Evolutionary conservation across 1,140 invertebrate species (phyloP), one percentile per base, ranked within the genome.

Genomic region (Drosophila bocki): DNA sequence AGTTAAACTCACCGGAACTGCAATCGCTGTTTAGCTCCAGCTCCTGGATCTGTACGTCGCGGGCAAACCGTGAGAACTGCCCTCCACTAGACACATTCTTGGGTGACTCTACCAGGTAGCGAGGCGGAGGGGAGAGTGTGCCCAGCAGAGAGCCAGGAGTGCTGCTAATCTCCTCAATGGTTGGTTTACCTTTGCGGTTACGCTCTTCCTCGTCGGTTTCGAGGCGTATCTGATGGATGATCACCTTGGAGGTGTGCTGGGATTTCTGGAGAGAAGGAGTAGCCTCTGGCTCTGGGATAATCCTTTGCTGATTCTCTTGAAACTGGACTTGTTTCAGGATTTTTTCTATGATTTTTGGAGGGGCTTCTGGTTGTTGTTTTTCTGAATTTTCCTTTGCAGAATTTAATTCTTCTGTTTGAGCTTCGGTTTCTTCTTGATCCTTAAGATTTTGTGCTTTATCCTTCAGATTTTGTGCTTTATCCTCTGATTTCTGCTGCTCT

Each of bases 171-270:
- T 87, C 84, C 62, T 88, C 83, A 7, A 87, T 71, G 17, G 57
- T 80, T 54, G 85, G 85, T 60, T 88, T 80, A 50, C 72, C 80
- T 33, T 57, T 70, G 7, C 65, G 70, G 5, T 26, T 59, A 0
- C 47, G 54, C 19, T 60, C 65, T 42, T 91, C 65, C 1, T 69
- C 87, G 11, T 78, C 74, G 29, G 82, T 68, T 47, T 92, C 91
- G 6, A 92, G 8, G 45, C 69, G 83, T n/a, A 92, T 82, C 50
- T 91, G 75, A 50, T 92, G 91, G 42, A 91, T 91, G 11, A 91
- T 92, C 12, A 91, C 86, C 44, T 88, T 91, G 13, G 78, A 72
- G 71, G 78, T 80, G 64, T 75, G 82, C 11, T 90, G 82, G 32
- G 56, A 29, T 0, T 75, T 68, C 15, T 33, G 17, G 26, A 44